Evolutionary conservation across 1,140 invertebrate genomes (phyloP).

Genomic region (Cherax destructor): DNA sequence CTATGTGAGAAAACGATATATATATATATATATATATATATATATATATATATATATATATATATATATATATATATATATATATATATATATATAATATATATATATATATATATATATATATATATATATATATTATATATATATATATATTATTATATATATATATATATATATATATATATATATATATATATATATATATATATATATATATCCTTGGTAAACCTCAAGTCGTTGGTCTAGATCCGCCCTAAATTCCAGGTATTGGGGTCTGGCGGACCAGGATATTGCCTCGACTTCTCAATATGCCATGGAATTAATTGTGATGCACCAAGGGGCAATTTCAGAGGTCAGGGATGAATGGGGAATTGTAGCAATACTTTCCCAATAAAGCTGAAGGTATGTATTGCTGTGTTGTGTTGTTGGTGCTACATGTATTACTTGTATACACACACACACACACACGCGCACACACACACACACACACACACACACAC

Average conservation of each 20-base stretch:
- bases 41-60: too few relatives aligned
- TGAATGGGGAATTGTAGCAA: background rate
- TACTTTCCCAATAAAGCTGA: background rate
- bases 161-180: background rate
- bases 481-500: background rate
- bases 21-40: too few relatives aligned
- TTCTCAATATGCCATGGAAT: slow-evolving; percentile 1
- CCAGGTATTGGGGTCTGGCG: background rate
- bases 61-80: too few relatives aligned
- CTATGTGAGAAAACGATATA: too few relatives aligned
- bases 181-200: background rate
- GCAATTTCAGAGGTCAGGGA: background rate
- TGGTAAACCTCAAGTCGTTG: background rate
- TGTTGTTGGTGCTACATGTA: background rate
- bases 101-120: background rate
- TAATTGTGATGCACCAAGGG: background rate
- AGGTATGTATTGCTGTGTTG: background rate
- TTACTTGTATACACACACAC: background rate
- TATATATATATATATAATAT: background rate
- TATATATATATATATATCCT: background rate
- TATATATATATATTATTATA: background rate
- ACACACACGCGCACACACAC: background rate
- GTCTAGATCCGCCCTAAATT: background rate
- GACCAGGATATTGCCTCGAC: background rate
- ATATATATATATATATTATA: background rate